phyloP scores from a whole-genome alignment of 2,113 vertebrate genomes.

The Anolis carolinensis region DNA sequence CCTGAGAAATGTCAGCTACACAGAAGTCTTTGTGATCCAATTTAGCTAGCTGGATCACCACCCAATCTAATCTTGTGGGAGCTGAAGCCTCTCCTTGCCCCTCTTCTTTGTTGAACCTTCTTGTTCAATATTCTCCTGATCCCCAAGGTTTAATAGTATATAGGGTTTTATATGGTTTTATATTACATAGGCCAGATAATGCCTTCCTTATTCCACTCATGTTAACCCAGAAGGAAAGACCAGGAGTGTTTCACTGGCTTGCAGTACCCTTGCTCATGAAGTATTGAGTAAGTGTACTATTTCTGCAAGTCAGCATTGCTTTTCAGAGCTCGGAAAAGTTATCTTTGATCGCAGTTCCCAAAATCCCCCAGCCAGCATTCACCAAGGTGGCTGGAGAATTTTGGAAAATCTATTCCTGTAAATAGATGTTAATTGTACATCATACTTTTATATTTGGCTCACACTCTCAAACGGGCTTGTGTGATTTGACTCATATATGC shows the following conservation, averaged over 20 bases:
- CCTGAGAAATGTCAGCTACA: no score
- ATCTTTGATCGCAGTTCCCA: no score
- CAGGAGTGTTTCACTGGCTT: background rate
- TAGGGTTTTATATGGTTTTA: background rate
- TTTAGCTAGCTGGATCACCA: no score
- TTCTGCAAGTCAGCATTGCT: background rate
- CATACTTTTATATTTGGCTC: background rate
- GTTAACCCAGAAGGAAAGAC: background rate
- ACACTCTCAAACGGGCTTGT: background rate
- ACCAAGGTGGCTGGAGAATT: no score
- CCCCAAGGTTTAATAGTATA: background rate
- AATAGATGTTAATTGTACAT: background rate
- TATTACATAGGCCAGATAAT: background rate
- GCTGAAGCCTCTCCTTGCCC: no score
- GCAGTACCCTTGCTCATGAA: background rate
- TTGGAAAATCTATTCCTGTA: background rate
- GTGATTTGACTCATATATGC: conserved; percentile 5
- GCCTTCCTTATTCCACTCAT: background rate
- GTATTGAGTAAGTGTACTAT: background rate
- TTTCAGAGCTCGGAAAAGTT: background rate
- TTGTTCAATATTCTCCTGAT: background rate
- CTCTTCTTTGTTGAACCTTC: background rate
- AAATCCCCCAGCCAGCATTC: no score
- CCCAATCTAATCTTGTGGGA: no score
- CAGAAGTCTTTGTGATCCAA: no score